Percentiles rank a stretch among this genome's conserved stretches.
Conservation (phyloP, 2,888 invertebrate species). For the Caenorhabditis japonica region DNA sequence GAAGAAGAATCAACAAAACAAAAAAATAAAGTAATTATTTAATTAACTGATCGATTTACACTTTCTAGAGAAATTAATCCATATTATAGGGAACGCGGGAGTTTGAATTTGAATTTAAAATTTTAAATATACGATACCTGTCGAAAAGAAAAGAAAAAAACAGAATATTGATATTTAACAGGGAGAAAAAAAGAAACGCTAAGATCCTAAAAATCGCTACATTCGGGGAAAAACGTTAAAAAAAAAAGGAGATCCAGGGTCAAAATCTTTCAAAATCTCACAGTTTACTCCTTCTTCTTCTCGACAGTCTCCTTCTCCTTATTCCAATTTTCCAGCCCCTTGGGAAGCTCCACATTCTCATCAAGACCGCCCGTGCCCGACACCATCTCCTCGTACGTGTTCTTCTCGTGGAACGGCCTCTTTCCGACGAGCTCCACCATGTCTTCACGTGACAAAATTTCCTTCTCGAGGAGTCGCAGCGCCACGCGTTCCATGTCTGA, state of each 20-base stretch:
- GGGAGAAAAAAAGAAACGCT: background rate
- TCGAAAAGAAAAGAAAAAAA: conserved; percentile 2
- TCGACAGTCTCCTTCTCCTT: conserved; percentile 65
- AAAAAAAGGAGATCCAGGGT: conserved; percentile 9
- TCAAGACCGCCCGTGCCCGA: conserved; percentile 94
- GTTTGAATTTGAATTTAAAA: too few relatives aligned
- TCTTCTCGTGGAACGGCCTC: conserved; percentile 96
- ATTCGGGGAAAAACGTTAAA: background rate
- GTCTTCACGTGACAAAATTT: conserved; percentile 93
- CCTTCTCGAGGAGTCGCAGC: conserved; percentile 89
- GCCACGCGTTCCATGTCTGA: conserved; percentile 91
- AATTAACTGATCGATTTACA: too few relatives aligned
- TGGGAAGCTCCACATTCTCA: conserved; percentile 93
- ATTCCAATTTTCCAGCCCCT: conserved; percentile 96
- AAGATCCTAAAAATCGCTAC: conserved; percentile 8
- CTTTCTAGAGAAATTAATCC: too few relatives aligned
- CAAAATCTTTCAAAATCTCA: too few relatives aligned
- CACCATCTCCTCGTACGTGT: conserved; percentile 99
- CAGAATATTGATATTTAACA: background rate
- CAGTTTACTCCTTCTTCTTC: conserved; percentile 37
- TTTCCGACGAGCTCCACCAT: conserved; percentile 95
- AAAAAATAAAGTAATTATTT: background rate
- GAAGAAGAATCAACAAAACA: background rate
- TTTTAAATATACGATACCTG: background rate
- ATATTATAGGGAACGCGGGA: too few relatives aligned